phyloP scores from a whole-genome alignment of 2,113 vertebrate genomes.

The Vicugna pacos region DNA sequence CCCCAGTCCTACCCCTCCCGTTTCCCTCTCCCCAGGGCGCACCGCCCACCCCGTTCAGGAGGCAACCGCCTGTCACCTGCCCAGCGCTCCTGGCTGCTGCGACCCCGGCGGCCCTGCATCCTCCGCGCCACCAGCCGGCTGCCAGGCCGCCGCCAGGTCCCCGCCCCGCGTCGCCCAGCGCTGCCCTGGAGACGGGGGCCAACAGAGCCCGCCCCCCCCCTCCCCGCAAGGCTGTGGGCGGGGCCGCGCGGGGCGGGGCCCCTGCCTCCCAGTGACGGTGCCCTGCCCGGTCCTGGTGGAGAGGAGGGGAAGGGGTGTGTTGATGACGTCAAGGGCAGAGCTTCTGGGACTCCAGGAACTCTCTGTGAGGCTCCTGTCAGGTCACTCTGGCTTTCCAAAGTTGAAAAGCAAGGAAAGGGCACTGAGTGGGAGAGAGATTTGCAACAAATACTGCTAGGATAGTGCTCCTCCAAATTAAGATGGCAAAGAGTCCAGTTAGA shows the following conservation, averaged over 20 bases:
- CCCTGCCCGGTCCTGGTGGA: neutral
- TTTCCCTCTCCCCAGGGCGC: neutral
- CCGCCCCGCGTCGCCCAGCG: neutral
- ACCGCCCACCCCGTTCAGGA: neutral
- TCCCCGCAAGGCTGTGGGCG: neutral
- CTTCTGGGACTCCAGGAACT: neutral
- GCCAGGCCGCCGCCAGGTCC: neutral
- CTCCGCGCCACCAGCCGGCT: neutral
- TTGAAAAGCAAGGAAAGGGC: neutral
- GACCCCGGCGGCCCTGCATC: neutral
- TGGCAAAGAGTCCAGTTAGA: neutral
- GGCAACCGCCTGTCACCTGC: slow-evolving; percentile 61
- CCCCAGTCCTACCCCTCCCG: neutral
- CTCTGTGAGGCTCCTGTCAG: accelerated
- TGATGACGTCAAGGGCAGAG: accelerated
- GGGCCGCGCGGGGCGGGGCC: neutral
- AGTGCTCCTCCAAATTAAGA: neutral
- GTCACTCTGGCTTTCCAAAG: neutral
- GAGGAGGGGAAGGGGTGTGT: neutral
- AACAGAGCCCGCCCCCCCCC: neutral
- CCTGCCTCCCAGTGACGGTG: accelerated
- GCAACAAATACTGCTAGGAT: neutral
- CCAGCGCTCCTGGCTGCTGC: neutral
- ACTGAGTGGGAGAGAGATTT: neutral
- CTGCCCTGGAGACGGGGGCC: slow-evolving; percentile 71